Conservation (phyloP, 2,113 vertebrate genomes). For the Macroglossus sobrinus region DNA sequence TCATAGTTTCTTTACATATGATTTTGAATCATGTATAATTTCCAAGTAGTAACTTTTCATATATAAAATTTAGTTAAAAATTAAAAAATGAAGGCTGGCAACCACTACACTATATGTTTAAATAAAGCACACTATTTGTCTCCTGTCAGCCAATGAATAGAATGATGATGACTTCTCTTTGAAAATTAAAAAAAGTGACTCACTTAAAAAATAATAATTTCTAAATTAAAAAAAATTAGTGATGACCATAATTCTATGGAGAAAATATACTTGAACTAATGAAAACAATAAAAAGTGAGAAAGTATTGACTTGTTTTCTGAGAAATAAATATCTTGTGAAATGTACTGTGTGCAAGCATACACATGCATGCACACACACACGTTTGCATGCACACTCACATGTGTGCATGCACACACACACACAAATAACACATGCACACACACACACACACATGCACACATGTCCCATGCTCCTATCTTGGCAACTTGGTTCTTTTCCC, state of each 20-base stretch:
- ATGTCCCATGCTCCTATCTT: neutral
- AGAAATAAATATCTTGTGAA: neutral
- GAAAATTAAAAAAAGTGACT: neutral
- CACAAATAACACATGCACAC: neutral
- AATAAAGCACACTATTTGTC: neutral
- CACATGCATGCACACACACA: neutral
- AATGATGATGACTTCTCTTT: neutral
- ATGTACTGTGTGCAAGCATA: neutral
- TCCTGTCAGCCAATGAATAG: neutral
- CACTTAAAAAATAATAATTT: neutral
- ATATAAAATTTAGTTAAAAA: neutral
- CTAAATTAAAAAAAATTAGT: neutral
- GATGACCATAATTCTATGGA: neutral
- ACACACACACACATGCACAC: too few relatives aligned
- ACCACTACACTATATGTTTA: neutral
- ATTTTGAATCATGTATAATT: neutral
- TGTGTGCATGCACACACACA: too few relatives aligned
- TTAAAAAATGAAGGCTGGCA: neutral
- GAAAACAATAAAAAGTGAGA: neutral
- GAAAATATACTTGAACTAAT: neutral
- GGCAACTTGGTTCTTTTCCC: conserved; percentile 11
- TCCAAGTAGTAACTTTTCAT: neutral
- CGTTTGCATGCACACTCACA: too few relatives aligned
- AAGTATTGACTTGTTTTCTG: neutral
- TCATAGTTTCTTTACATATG: neutral